Conservation (phyloP, 2,797 vertebrate genomes). For the Spinibarbus caldwelli region DNA sequence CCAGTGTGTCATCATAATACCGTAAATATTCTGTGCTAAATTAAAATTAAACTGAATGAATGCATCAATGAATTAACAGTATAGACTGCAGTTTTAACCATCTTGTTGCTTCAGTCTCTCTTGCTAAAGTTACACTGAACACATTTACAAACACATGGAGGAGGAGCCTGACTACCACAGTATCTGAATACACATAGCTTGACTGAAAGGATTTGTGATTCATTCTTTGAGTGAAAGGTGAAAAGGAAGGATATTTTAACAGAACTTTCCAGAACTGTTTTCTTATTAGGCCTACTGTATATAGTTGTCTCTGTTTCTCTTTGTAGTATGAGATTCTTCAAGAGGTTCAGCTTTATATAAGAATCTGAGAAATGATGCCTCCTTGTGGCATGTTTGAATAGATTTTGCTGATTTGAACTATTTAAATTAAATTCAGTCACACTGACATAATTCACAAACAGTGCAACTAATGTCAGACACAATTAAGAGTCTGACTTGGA, state of each 20-base stretch:
- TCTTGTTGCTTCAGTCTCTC: neutral
- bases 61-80: neutral
- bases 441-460: too few relatives aligned
- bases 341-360: neutral
- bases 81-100: neutral
- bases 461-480: too few relatives aligned
- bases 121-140: neutral
- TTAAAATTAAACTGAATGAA: neutral
- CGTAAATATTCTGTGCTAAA: neutral
- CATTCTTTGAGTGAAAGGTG: too few relatives aligned
- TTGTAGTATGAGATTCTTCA: neutral
- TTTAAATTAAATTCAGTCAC: neutral
- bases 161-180: neutral
- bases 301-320: too few relatives aligned
- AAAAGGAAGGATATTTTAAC: too few relatives aligned
- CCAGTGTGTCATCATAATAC: neutral
- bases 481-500: neutral
- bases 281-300: too few relatives aligned
- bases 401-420: neutral
- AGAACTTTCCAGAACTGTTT: too few relatives aligned
- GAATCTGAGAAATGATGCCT: neutral
- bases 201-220: neutral
- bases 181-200: neutral
- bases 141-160: neutral
- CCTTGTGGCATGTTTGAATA: neutral